A percentile compares a stretch with the other conserved stretches of the same genome.
phyloP scores from a whole-genome alignment of 2,797 vertebrate genomes.

The Cyprinella venusta region DNA sequence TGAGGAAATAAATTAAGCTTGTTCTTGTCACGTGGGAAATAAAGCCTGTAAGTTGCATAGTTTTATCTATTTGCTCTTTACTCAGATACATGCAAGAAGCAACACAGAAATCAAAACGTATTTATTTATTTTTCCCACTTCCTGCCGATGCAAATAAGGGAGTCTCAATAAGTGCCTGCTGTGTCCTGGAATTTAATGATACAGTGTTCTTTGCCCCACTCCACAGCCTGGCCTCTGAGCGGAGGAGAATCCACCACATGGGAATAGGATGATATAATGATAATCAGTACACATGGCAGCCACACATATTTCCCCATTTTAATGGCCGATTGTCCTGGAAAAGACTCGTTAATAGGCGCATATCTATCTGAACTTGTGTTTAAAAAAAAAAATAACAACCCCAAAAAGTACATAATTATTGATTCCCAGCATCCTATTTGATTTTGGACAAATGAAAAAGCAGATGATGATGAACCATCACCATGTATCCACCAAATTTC shows the following conservation, averaged over 20 bases:
- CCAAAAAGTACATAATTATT: conserved; percentile 53
- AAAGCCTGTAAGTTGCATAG: conserved; percentile 44
- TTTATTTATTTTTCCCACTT: conserved; percentile 51
- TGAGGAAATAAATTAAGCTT: conserved; percentile 70
- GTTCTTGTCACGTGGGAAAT: conserved; percentile 55
- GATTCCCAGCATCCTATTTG: conserved; percentile 41
- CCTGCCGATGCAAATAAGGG: conserved; percentile 71
- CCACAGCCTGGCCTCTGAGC: conserved; percentile 38
- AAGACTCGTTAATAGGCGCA: conserved; percentile 60
- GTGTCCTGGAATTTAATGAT: conserved; percentile 62
- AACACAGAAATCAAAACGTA: conserved; percentile 67
- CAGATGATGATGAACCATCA: conserved; percentile 63
- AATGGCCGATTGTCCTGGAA: conserved; percentile 50
- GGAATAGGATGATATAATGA: conserved; percentile 52
- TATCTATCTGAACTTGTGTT: conserved; percentile 45
- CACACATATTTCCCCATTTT: conserved; percentile 44
- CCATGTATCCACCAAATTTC: conserved; percentile 10
- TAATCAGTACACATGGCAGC: conserved; percentile 42
- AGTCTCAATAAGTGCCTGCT: conserved; percentile 67
- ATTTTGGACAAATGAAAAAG: conserved; percentile 42
- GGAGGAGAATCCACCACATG: conserved; percentile 46
- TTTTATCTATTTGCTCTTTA: conserved; percentile 30
- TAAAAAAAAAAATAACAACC: conserved; percentile 39
- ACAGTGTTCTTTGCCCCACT: conserved; percentile 40
- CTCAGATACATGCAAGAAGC: conserved; percentile 48